A percentile compares a stretch with the other conserved stretches of the same genome.
phyloP scores from a whole-genome alignment of 2,888 invertebrate genomes.

The Morpho deidamia region DNA sequence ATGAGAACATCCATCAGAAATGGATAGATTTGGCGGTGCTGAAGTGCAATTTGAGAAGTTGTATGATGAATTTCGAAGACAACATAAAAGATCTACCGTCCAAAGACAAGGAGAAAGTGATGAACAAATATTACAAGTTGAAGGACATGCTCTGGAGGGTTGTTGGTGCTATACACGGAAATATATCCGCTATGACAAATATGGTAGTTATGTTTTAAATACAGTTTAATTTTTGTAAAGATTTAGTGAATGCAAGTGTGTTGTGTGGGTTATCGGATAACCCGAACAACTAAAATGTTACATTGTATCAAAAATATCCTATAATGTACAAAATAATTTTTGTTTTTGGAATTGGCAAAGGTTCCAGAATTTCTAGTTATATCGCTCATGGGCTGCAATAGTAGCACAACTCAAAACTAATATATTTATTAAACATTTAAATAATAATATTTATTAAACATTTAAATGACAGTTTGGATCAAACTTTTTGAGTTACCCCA shows the following conservation, averaged over 20 bases:
- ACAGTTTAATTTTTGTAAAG: not conserved
- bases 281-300: too few species aligned
- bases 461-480: too few species aligned
- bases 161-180: constrained; percentile 54
- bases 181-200: constrained; percentile 32
- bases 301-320: too few species aligned
- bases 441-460: too few species aligned
- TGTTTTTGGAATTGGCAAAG: too few species aligned
- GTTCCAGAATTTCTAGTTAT: too few species aligned
- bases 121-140: constrained; percentile 41
- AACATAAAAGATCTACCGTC: constrained; percentile 34
- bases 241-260: not conserved
- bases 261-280: too few species aligned
- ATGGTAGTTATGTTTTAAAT: constrained; percentile 2
- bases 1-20: constrained; percentile 40
- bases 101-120: constrained; percentile 33
- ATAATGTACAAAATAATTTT: too few species aligned
- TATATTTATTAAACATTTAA: too few species aligned
- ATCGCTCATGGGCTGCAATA: too few species aligned
- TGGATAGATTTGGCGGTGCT: constrained; percentile 54
- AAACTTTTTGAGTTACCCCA: too few species aligned
- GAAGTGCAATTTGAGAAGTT: constrained; percentile 45
- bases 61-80: constrained; percentile 42
- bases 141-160: constrained; percentile 56
- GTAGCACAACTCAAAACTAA: too few species aligned